Evolutionary conservation across 2,888 invertebrate genomes (phyloP), one percentile per base, ranked within the genome.

Genomic region (Ashinkailepas kermadecensis): DNA sequence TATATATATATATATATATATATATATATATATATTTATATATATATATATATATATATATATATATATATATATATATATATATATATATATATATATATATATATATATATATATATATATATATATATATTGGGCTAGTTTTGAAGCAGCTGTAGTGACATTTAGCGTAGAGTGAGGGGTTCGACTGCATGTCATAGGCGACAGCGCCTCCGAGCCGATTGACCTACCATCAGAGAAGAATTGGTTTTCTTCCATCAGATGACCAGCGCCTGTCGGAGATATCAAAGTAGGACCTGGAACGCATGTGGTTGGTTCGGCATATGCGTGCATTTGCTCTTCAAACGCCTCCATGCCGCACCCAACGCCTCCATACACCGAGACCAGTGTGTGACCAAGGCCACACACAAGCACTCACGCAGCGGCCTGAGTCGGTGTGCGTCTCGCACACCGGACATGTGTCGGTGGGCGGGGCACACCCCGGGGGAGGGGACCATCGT

Each of bases 231-330:
- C 82, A 58, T 82, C 82, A 10, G 82, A 82, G 81, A 82, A 82
- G 81, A 82, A 82, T 18, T 82, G 79, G 12, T 79, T 79, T 18
- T 54, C n/a, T 39, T 81, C 78, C 57, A 82, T 21, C 3, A 74
- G 74, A 11, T 74, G 54, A 3, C 74, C 74, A 18, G 54, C 87
- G 94, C 94, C 84, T 92, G 91, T 0, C 92, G 92, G 87, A 90
- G 90, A 81, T 13, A 79, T 23, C 7, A 74, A 56, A 3, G 56
- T 74, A 10, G 74, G 74, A 11, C 74, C 74, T 74, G 74, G 10
- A 12, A 23, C 67, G 25, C 23, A 67, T 4, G 39, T 39, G 39
- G 39, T 39, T 39, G 39, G 39, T 39, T 39, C 39, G 39, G 4
- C 39, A 39, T 4, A 39, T 39, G 39, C 39, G 39, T 39, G 39